Evolutionary conservation across 2,797 vertebrate genomes (phyloP).

Genomic region (Alosa sapidissima): DNA sequence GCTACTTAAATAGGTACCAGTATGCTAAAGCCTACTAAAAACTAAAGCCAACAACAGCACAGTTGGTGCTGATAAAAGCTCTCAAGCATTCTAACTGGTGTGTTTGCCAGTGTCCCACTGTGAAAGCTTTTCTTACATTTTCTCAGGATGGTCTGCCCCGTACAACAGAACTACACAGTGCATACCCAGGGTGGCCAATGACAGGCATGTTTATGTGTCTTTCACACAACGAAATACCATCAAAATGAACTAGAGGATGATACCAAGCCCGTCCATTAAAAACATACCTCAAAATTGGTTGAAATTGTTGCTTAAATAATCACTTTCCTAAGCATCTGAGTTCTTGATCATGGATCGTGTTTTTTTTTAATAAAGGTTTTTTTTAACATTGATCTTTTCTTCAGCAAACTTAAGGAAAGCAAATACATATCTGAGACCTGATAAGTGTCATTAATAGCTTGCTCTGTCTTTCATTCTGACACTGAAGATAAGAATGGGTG

Average conservation of each 20-base stretch:
- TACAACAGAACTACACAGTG: neutral
- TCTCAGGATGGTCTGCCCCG: too few species aligned
- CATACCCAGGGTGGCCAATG: too few species aligned
- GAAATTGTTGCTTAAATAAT: neutral
- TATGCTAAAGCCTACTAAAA: too few species aligned
- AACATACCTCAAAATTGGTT: neutral
- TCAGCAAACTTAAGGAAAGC: neutral
- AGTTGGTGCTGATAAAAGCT: too few species aligned
- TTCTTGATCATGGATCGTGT: neutral
- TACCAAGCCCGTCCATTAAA: neutral
- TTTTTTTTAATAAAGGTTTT: neutral
- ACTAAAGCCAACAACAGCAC: too few species aligned
- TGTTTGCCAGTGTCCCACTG: too few species aligned
- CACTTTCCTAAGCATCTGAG: neutral
- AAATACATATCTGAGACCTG: neutral
- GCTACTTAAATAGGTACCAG: too few species aligned
- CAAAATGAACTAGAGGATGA: too few species aligned
- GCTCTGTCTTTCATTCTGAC: neutral
- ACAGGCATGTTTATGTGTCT: too few species aligned
- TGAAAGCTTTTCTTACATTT: too few species aligned
- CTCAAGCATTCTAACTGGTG: too few species aligned
- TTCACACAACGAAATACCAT: neutral
- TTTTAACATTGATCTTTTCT: neutral
- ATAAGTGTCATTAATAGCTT: neutral
- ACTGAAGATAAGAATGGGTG: conserved; percentile 9